Conservation (phyloP, 2,888 invertebrate species). For the Heliconius ismenius region DNA sequence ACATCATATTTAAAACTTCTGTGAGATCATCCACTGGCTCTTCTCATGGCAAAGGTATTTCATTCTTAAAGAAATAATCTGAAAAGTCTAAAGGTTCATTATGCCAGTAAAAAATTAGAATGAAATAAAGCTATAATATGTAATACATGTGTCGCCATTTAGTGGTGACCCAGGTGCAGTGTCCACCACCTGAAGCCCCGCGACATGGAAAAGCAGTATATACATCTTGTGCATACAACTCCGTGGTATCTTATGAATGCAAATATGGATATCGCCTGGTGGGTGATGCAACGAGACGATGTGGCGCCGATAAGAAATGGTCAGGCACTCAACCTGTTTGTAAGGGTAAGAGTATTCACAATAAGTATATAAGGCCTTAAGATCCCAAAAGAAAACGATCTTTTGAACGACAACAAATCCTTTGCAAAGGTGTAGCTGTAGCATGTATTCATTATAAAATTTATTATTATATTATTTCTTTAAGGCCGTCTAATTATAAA, state of each 20-base stretch:
- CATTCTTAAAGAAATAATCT: background rate
- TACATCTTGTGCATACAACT: conserved; percentile 96
- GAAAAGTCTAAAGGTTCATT: background rate
- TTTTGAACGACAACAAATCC: background rate
- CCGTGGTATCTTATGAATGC: conserved; percentile 97
- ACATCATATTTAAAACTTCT: background rate
- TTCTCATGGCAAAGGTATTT: background rate
- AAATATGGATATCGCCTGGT: conserved; percentile 95
- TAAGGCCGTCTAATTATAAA: background rate
- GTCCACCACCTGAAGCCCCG: conserved; percentile 95
- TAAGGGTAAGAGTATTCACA: conserved; percentile 85
- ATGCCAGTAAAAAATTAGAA: background rate
- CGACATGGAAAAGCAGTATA: conserved; percentile 95
- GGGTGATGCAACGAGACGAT: conserved; percentile 94
- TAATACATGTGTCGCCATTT: conserved; percentile 72
- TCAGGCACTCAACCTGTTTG: conserved; percentile 94
- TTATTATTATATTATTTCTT: too few relatives aligned
- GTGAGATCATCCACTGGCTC: background rate
- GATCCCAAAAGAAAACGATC: background rate
- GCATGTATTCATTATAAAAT: background rate
- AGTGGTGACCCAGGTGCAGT: conserved; percentile 96
- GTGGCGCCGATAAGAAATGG: conserved; percentile 97
- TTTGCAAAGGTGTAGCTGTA: background rate
- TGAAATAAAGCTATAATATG: conserved; percentile 37
- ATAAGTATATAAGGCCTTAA: background rate